Evolutionary conservation across 1,140 invertebrate species (phyloP), one percentile per base, ranked within the genome.

Genomic region (Dendrolimus punctatus): DNA sequence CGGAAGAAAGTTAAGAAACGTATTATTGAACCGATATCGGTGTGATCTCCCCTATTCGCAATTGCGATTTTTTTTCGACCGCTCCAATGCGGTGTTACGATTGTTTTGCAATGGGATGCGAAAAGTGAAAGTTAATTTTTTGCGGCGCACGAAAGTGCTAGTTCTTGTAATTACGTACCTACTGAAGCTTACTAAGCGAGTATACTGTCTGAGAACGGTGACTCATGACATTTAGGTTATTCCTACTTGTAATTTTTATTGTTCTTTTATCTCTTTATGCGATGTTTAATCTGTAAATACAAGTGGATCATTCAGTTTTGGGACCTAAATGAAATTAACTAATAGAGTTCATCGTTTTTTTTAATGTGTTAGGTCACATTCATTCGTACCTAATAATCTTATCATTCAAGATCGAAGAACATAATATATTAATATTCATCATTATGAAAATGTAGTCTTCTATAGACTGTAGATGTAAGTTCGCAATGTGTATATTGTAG

Each of bases 1-100:
- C 90, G 46, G 91, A 92, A 61, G 89, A 90, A 66, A 80, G 81
- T 44, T 89, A 85, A 71, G 48, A n/a, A 40, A 40, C 46, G 9
- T 5, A 50, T 40, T 55, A 58, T 41, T 51, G 37, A 49, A 58
- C 69, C 60, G 52, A 43, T 60, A 58, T 64, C 55, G 61, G 62
- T 56, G 56, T 69, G 36, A 60, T 54, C 42, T 51, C 49, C 53
- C 57, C 65, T 23, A 58, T 40, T 52, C 60, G 60, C 55, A 49
- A 50, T 44, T 46, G 49, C 48, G 51, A 57, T 64, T 65, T 62
- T 68, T 63, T 60, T 36, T 58, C 49, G 68, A 62, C 38, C 61
- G 64, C 62, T 53, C 51, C 61, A 51, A 62, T 68, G 61, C 71
- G 72, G 71, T 73, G 73, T 71, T 76, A 69, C 75, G 70, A 75